These are phyloP conservation scores for Yoshiicerus persimilis DNA, from an alignment of 1,140 invertebrate species.

Conservation along the genomic window DNA sequence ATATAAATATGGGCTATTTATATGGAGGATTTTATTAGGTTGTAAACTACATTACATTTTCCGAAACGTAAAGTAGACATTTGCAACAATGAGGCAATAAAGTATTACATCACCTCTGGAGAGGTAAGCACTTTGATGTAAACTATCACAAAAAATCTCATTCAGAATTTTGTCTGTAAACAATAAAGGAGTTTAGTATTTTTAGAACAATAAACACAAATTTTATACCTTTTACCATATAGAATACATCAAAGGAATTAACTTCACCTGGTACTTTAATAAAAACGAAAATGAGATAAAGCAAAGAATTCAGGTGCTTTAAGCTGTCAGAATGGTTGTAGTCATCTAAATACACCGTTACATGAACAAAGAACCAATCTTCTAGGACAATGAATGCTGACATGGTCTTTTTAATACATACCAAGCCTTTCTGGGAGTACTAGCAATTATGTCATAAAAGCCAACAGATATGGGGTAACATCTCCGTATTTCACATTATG, in stretches of 20 bases:
- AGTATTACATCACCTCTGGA: too few relatives aligned
- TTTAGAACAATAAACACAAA: not conserved
- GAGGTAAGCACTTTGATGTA: too few relatives aligned
- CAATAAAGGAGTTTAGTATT: too few relatives aligned
- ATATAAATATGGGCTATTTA: not conserved
- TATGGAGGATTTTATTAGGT: not conserved
- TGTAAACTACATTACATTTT: not conserved
- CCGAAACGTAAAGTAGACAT: too few relatives aligned
- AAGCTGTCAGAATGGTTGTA: not conserved
- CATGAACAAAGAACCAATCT: not conserved
- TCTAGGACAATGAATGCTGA: not conserved
- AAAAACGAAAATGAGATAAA: not conserved
- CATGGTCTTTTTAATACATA: not conserved
- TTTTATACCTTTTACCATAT: not conserved
- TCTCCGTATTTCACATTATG: too few relatives aligned
- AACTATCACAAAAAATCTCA: too few relatives aligned
- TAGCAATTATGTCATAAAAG: too few relatives aligned
- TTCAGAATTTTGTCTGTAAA: not conserved
- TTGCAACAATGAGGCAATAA: too few relatives aligned
- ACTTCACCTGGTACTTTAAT: not conserved
- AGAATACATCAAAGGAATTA: not conserved
- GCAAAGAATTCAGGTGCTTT: not conserved
- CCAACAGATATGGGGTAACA: too few relatives aligned
- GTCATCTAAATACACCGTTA: not conserved
- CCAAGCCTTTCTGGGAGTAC: not conserved